Base-by-base conservation (phyloP, 2,113 vertebrate genomes). In the Motacilla alba region DNA sequence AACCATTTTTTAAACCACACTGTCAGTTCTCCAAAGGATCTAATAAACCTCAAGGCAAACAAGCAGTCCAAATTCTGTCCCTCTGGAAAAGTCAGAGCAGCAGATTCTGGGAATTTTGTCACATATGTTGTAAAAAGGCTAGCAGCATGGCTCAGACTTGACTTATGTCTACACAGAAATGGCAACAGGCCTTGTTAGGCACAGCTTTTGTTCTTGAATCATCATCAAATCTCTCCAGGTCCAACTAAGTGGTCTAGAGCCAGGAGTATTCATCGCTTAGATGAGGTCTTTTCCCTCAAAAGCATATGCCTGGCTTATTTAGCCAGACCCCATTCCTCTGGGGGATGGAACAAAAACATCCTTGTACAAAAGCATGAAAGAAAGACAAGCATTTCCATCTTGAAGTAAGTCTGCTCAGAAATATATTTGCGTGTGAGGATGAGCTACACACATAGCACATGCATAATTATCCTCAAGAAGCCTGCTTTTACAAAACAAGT, bases 51-150 rank as follows among this genome's bases (percentile, higher is more conserved):
- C 55, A 79, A 87, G 37, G 41, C 67, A 92, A 87, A 63, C 26
- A 62, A 77, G 39, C 41, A 67, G 55, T 53, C 59, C 43, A 92
- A 92, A 80, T 72, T 53, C 75, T 43, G 13, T 26, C 80, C 35
- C 55, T 80, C 55, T 49, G 59, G 63, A 88, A 93, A 93, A 91
- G 16, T 21, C 19, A 74, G 22, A 79, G 35, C 24, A 84, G 44
- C 53, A 73, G 27, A 73, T 80, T 90, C 49, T 76, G 63, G 62
- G 78, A 91, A 75, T 86, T 55, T 83, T 77, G 59, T 86, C 75
- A 83, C 59, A 67, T 46, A 44, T 27, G 35, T 41, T 67, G 22
- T 13, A 49, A 87, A 95, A 79, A 2, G 2, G 27, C 41, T 85
- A 85, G 74, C 66, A 76, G 10, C n/a, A n/a, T 43, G 44, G 66